These are phyloP conservation scores for Drosophila burlai DNA, from an alignment of 1,140 invertebrate species.

Conservation along the genomic window DNA sequence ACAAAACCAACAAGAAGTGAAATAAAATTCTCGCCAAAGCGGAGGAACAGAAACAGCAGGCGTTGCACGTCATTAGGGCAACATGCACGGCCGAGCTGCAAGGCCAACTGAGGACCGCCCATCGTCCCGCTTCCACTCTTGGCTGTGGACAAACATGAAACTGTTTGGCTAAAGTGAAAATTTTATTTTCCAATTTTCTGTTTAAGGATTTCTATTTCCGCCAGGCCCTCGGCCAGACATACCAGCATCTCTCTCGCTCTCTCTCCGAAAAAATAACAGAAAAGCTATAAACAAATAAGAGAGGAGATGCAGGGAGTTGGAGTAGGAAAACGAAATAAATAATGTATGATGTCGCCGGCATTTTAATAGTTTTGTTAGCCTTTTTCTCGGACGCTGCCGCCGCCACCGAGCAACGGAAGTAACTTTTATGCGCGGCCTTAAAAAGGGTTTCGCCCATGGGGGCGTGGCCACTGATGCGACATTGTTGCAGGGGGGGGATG, in stretches of 20 bases:
- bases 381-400: conserved; percentile 42
- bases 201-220: conserved; percentile 83
- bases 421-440: conserved; percentile 73
- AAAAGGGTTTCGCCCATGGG: conserved; percentile 48
- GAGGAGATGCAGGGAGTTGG: conserved; percentile 23
- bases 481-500: conserved; percentile 8
- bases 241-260: conserved; percentile 8
- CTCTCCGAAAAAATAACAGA: conserved; percentile 42
- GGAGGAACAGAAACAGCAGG: conserved; percentile 41
- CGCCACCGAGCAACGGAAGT: conserved; percentile 57
- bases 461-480: conserved; percentile 15
- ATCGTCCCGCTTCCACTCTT: not conserved
- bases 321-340: conserved; percentile 60
- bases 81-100: conserved; percentile 67
- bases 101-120: conserved; percentile 35
- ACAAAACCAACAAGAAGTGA: conserved; percentile 38
- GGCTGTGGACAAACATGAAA: conserved; percentile 59
- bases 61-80: conserved; percentile 76
- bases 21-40: conserved; percentile 38
- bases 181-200: conserved; percentile 78
- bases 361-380: conserved; percentile 82
- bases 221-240: conserved; percentile 55
- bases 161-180: conserved; percentile 71
- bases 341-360: conserved; percentile 79
- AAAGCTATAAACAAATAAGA: conserved; percentile 57